Base-by-base conservation (phyloP, 2,888 invertebrate species). In the Chalcosyrphus nemorum region DNA sequence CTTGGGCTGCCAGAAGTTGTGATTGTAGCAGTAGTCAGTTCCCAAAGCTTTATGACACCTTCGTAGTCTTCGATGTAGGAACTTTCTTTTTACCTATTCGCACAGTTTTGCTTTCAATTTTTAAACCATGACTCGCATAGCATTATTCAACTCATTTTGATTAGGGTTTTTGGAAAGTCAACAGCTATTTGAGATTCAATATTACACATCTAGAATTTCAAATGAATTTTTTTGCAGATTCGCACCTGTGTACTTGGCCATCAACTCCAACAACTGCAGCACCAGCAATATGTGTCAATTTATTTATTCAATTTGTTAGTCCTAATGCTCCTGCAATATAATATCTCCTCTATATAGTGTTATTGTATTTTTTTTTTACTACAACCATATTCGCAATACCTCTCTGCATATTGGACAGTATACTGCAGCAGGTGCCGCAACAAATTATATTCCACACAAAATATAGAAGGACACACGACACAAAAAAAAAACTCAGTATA, bases 301-400 rank as follows among this genome's bases (percentile, higher is more conserved):
- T 84, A 74, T 84, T 78, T 63, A 78, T 68, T 52, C 82, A 78
- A 84, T 84, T 78, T 52, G 82, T 63, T 68, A 43, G 21, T 47
- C 19, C 72, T 63, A 84, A 74, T 66, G 72, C 17, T 41, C 57
- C 72, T 68, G 78, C 82, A 82, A 41, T 81, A 38, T 57, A 77
- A 41, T 81, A 45, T 57, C 54, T 63, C 17, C 13, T 13, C 59
- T 66, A 59, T 70, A 71, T 41, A 71, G 41, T 43, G 32, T 11
- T 38, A 65, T 66, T n/a, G n/a, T n/a, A 38, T 65, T 50, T 45
- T 56, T 63, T 56, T 9, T 24, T 35, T 13, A 50, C 61, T 61
- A 27, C 35, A 59, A 72, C 45, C 27, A 32, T 27, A 35, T 29
- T 61, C 41, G 38, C 24, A 63, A 54, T 32, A 11, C 38, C 13